These are phyloP conservation scores for Pangasius djambal DNA, from an alignment of 2,797 vertebrate species.

Conservation along the genomic window DNA sequence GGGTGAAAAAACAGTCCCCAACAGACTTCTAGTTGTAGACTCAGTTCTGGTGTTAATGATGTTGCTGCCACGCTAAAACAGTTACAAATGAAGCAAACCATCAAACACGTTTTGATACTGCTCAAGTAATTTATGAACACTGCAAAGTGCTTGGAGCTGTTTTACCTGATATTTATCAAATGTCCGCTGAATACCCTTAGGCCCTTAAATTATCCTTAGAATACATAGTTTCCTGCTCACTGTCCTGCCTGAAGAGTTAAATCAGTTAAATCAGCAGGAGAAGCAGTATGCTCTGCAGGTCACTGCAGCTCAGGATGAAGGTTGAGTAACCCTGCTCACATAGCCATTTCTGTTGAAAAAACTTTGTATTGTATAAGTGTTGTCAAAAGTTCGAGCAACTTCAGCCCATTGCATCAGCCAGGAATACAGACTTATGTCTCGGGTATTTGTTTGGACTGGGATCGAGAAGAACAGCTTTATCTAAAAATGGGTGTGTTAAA, in stretches of 20 bases:
- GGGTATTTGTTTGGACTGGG: neutral
- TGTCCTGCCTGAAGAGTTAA: neutral
- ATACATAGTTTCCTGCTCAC: neutral
- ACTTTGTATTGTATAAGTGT: slow-evolving; percentile 4
- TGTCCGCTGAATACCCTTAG: neutral
- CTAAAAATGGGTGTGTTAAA: slow-evolving; percentile 1
- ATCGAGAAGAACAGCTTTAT: slow-evolving; percentile 17
- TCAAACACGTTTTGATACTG: neutral
- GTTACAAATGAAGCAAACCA: neutral
- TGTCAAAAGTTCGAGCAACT: slow-evolving; percentile 30
- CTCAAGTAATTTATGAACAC: neutral
- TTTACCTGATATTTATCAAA: slow-evolving; percentile 1
- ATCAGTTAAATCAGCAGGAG: neutral
- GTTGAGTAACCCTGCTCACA: neutral
- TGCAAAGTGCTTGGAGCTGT: neutral
- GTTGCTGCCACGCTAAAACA: neutral
- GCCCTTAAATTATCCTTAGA: neutral
- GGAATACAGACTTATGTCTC: slow-evolving; percentile 3
- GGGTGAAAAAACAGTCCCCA: neutral
- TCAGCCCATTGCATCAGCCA: slow-evolving; percentile 19
- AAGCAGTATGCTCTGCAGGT: neutral
- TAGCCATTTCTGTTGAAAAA: neutral
- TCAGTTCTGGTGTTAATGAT: neutral
- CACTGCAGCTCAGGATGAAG: neutral
- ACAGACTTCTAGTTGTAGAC: neutral